Conservation (phyloP, 2,113 vertebrate genomes). For the Dipodomys merriami region DNA sequence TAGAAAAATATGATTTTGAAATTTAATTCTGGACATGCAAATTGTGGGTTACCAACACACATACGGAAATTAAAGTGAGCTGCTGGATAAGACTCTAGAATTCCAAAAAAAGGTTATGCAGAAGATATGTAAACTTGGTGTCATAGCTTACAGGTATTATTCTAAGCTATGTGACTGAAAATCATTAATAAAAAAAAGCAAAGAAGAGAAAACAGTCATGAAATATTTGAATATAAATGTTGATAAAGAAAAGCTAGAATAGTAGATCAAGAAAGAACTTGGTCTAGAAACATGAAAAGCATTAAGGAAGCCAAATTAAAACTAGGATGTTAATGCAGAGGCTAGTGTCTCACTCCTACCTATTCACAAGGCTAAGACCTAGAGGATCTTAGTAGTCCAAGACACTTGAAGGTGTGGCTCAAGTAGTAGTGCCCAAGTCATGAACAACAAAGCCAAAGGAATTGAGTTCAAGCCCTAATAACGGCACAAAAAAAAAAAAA, state of each 20-base stretch:
- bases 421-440: too few species aligned
- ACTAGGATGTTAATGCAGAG: too few species aligned
- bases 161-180: background rate
- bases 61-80: background rate
- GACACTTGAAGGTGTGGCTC: too few species aligned
- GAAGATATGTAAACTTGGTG: background rate
- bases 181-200: background rate
- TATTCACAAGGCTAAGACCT: too few species aligned
- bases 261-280: too few species aligned
- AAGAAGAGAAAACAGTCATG: background rate
- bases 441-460: too few species aligned
- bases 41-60: background rate
- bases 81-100: background rate
- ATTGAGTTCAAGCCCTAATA: too few species aligned
- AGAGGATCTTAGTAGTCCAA: too few species aligned
- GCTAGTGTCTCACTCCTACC: too few species aligned
- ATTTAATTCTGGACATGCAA: background rate
- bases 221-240: background rate
- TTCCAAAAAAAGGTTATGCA: background rate
- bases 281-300: background rate
- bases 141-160: background rate
- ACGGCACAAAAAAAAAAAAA: too few species aligned
- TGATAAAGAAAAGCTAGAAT: too few species aligned
- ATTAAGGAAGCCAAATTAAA: too few species aligned
- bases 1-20: background rate